Base-by-base conservation (phyloP, 1,140 invertebrate genomes). In the Sitobion miscanthi region DNA sequence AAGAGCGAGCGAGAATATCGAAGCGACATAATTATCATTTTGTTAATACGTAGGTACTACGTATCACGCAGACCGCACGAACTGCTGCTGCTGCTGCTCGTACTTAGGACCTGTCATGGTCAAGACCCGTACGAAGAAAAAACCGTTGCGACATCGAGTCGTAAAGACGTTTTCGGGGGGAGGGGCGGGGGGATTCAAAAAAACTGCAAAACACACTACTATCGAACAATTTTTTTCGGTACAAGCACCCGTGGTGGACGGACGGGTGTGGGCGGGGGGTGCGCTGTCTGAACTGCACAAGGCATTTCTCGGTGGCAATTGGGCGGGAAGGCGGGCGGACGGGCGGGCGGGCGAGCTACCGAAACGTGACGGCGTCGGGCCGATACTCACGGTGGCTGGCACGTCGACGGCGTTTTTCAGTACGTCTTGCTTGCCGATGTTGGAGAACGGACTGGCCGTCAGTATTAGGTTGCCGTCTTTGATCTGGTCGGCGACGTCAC, bases 391-490 rank as follows among this genome's bases (percentile, higher is more conserved):
- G 38, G 89, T 90, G 35, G 54, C 54, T 14, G 89, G 89, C 25
- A 90, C 89, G 38, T 90, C 89, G 5, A n/a, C 35, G 25, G 38
- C 89, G 88, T 35, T 42, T 21, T 57, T 62, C 3, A 90, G 38
- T 1, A 90, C 89, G 38, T 90, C 89, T n/a, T 69, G 89, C 69
- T 90, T 90, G 45, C 9, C 89, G 23, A 90, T 90, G 17, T 90
- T 90, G 9, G 89, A 90, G 25, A 90, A 90, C 89, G 89, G 89
- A 25, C 57, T 90, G 54, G 89, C 57, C 38, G 54, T 90, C 54
- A 90, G 23, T n/a, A 62, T 90, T 3, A 90, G 69, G 25, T 49
- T 90, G 38, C 57, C 20, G 23, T 90, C 89, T 45, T 62, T 69
- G 25, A 90, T 90, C 14, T 62, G 54, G 0, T 90, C 89, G 89